These are phyloP conservation scores for Eristalis pertinax DNA, from an alignment of 2,888 invertebrate species.

Conservation along the genomic window DNA sequence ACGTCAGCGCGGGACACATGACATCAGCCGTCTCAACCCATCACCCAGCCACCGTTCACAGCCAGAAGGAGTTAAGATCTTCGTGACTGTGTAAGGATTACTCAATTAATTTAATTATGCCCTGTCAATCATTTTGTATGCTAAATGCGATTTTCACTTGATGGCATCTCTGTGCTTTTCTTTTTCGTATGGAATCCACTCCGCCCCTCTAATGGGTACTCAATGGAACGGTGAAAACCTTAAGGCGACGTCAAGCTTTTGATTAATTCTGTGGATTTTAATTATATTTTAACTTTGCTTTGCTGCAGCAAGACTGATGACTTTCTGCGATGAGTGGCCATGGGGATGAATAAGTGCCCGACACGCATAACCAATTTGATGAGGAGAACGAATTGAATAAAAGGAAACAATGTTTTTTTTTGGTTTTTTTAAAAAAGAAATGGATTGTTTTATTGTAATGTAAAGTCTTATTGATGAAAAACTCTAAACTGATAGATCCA, in stretches of 20 bases:
- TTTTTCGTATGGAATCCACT: constrained; percentile 31
- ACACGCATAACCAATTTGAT: constrained; percentile 28
- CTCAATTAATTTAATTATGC: constrained; percentile 82
- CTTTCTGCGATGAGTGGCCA: constrained; percentile 22
- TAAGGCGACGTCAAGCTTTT: constrained; percentile 70
- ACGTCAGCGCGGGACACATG: constrained; percentile 58
- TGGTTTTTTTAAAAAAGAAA: neutral
- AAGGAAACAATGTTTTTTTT: neutral
- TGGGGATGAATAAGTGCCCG: constrained; percentile 11
- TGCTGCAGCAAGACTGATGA: constrained; percentile 53
- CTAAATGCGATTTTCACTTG: constrained; percentile 73
- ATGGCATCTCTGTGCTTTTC: constrained; percentile 55
- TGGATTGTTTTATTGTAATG: neutral
- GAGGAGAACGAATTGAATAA: neutral
- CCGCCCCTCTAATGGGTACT: constrained; percentile 55
- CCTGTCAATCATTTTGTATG: constrained; percentile 81
- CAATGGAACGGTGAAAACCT: constrained; percentile 68
- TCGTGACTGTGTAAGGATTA: constrained; percentile 78
- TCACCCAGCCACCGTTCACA: constrained; percentile 46
- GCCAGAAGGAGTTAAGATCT: constrained; percentile 65
- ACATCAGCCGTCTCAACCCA: neutral
- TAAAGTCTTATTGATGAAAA: neutral
- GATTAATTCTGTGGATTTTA: constrained; percentile 71
- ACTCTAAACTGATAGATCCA: too few species aligned
- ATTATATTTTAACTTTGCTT: constrained; percentile 68